Evolutionary conservation across 1,140 invertebrate genomes (phyloP), one percentile per base, ranked within the genome.

Genomic region (Tribolium madens): DNA sequence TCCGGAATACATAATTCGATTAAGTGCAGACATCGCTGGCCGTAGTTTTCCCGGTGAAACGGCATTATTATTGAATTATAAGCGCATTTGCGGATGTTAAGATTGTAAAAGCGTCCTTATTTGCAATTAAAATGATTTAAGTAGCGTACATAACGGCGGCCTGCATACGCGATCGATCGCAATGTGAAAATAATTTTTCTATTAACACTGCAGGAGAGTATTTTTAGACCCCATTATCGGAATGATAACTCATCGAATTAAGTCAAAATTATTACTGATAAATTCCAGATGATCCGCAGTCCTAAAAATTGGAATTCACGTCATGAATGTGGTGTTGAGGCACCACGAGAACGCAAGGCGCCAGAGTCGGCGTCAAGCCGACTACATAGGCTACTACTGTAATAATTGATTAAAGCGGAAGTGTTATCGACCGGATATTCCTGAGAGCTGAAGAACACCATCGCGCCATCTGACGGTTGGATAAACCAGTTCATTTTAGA

Each of bases 351-450:
- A 72, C 15, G 70, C 17, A 12, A 26, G 70, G 46, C 70, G 70
- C 46, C 70, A 72, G 70, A 26, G 17, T 72, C 48, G 70, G 47
- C 70, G 70, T 72, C 70, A 72, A 52, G 70, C 70, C 70, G 70
- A 21, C 70, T 72, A 33, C 47, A 26, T 31, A 46, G 70, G 26
- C 57, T 18, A 64, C 57, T 64, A 64, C 50, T 72, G 36, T 71
- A 72, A 72, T 79, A 76, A 79, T 79, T 79, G 77, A 79, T 79
- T 79, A 79, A 70, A 76, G 31, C 70, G 74, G 74, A 71, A 78
- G 68, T 47, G 17, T 26, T 79, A 79, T 79, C 74, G 77, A 79
- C 74, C 77, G 69, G 71, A 76, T 79, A 47, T 50, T 3, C 48
- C 74, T n/a, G 71, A 75, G 73, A 69, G 42, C 26, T 18, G 7